Evolutionary conservation across 2,888 invertebrate species (phyloP), one percentile per base, ranked within the genome.

Genomic region (Idaea aversata): DNA sequence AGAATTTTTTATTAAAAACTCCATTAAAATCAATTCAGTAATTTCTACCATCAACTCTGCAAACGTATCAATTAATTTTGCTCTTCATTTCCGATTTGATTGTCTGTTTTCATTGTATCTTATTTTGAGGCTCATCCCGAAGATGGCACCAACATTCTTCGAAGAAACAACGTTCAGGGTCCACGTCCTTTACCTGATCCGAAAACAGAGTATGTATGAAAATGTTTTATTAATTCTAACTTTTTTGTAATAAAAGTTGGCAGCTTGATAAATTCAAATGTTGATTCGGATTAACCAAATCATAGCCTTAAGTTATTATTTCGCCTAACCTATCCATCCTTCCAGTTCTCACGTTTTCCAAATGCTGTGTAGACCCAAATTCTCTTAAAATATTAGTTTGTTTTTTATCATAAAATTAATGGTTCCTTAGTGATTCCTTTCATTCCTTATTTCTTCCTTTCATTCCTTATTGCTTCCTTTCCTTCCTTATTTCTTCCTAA

Each of bases 51-150:
- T 47, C 2, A 7, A 10, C 10, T 47, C 0, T 5, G 4, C 47
- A 47, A 47, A 6, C 7, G 13, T 47, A 7, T 47, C 10, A 5
- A 36, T 1, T 47, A 47, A 47, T 25, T 25, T 25, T 25, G 25
- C 25, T 25, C 47, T 47, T 13, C 6, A 13, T 47, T 47, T 3
- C 10, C 13, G 4, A 47, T 13, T 47, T 10, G 13, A 5, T 47
- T 47, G 5, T 13, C 10, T 47, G 13, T 47, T 7, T 47, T 13
- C 10, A 13, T 10, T 47, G 10, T n/a, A 67, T 57, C 57, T 59
- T 34, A 57, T 59, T 68, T 67, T 34, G 71, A 88, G 88, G 85
- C 88, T 5, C 89, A 89, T 69, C 81, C 86, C 2, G 86, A 86
- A n/a, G 86, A 86, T 36, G 70, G 75, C 58, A 69, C 72, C 1